Percentiles rank a stretch among this genome's conserved stretches.
These are phyloP conservation scores for Daphoenositta chrysoptera DNA, from an alignment of 2,113 vertebrate genomes.

Conservation along the genomic window DNA sequence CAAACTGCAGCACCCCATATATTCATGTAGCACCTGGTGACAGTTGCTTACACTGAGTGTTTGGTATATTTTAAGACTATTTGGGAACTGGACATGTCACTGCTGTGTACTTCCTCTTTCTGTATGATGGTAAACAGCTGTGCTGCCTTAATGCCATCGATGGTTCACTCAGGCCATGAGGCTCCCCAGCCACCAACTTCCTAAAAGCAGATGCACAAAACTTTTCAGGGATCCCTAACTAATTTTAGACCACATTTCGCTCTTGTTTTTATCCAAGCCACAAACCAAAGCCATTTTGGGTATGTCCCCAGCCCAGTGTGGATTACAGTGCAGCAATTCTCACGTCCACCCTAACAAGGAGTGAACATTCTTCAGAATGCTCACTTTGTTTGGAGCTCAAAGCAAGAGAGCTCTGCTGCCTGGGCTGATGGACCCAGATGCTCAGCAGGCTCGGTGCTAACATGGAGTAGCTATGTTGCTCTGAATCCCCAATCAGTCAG, in stretches of 20 bases:
- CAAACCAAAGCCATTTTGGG: background rate
- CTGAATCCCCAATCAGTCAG: background rate
- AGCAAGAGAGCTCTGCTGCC: background rate
- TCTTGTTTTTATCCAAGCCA: background rate
- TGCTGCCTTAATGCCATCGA: fast-evolving
- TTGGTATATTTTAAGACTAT: background rate
- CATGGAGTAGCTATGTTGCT: background rate
- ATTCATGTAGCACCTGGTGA: background rate
- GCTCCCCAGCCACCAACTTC: background rate
- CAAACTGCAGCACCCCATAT: background rate
- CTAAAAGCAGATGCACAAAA: background rate
- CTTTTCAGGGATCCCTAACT: background rate
- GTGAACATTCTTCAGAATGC: background rate
- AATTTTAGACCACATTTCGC: background rate
- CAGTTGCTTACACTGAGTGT: background rate
- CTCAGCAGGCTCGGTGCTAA: background rate
- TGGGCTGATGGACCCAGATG: background rate
- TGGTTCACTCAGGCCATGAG: background rate
- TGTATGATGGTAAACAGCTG: background rate
- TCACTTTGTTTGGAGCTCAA: background rate
- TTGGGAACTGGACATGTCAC: background rate
- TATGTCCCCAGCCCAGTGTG: fast-evolving
- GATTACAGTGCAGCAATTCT: background rate
- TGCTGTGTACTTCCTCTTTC: background rate
- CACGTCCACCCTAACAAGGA: background rate